phyloP scores from a whole-genome alignment of 2,797 vertebrate species.

The Meda fulgida region DNA sequence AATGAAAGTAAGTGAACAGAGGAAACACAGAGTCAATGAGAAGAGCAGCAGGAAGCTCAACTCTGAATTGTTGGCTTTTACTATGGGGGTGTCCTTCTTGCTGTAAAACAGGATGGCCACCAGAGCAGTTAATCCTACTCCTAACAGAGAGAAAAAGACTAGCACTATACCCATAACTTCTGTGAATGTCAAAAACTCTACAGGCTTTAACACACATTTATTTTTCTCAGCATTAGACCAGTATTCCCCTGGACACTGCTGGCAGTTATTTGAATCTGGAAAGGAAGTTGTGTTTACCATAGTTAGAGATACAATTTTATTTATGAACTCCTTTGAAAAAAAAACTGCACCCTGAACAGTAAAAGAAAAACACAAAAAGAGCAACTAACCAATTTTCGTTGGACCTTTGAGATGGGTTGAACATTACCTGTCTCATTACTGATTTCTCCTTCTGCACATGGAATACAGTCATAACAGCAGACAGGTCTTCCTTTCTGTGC shows the following conservation, averaged over 20 bases:
- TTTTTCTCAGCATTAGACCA: constrained; percentile 77
- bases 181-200: constrained; percentile 73
- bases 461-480: constrained; percentile 75
- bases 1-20: constrained; percentile 77
- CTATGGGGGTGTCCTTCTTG: constrained; percentile 73
- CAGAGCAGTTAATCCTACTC: constrained; percentile 65
- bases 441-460: constrained; percentile 76
- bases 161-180: constrained; percentile 73
- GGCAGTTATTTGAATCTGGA: constrained; percentile 79
- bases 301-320: constrained; percentile 31
- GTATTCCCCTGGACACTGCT: constrained; percentile 74
- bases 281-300: constrained; percentile 58
- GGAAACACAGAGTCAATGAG: constrained; percentile 75
- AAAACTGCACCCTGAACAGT: background rate
- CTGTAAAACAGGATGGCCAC: constrained; percentile 67
- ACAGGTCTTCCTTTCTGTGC: constrained; percentile 73
- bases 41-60: constrained; percentile 78
- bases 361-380: background rate
- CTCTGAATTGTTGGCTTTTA: constrained; percentile 77
- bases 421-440: constrained; percentile 76
- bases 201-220: constrained; percentile 70
- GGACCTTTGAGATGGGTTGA: background rate
- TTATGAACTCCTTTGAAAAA: background rate
- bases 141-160: constrained; percentile 72
- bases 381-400: background rate